These are phyloP conservation scores for Machimus rusticus DNA, from an alignment of 2,888 invertebrate genomes.

Conservation along the genomic window DNA sequence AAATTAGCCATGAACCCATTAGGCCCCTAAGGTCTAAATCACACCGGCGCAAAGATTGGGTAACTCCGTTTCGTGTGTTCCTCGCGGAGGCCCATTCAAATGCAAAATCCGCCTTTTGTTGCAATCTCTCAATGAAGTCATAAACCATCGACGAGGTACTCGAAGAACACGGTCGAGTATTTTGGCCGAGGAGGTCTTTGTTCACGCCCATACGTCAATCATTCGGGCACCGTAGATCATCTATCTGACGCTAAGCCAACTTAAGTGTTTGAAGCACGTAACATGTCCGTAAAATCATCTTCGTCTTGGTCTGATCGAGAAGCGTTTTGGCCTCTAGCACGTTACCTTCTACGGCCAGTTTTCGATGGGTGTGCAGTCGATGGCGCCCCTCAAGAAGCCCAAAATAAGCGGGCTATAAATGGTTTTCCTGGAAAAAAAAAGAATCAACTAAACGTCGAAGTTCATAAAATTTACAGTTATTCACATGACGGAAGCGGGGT, in stretches of 20 bases:
- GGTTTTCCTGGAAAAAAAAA: neutral
- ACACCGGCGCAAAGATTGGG: neutral
- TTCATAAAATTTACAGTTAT: conserved; percentile 15
- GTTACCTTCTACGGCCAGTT: neutral
- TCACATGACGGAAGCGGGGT: neutral
- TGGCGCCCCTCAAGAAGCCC: neutral
- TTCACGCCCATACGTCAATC: conserved; percentile 24
- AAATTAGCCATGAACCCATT: neutral
- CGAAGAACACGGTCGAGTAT: neutral
- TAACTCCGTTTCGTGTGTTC: neutral
- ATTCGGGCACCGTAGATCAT: conserved; percentile 39
- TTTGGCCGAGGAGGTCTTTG: neutral
- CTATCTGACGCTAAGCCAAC: conserved; percentile 32
- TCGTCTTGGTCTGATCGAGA: neutral
- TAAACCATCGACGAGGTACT: neutral
- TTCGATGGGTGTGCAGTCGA: neutral
- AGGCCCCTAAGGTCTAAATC: neutral
- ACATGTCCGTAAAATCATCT: conserved; percentile 4
- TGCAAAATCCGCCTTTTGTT: neutral
- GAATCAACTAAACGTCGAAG: neutral
- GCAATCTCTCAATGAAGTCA: conserved; percentile 2
- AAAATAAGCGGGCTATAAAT: neutral
- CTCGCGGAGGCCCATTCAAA: neutral
- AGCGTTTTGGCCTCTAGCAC: neutral
- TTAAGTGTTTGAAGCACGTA: conserved; percentile 41